Conservation (phyloP, 1,140 invertebrate species). For the Batillaria attramentaria region DNA sequence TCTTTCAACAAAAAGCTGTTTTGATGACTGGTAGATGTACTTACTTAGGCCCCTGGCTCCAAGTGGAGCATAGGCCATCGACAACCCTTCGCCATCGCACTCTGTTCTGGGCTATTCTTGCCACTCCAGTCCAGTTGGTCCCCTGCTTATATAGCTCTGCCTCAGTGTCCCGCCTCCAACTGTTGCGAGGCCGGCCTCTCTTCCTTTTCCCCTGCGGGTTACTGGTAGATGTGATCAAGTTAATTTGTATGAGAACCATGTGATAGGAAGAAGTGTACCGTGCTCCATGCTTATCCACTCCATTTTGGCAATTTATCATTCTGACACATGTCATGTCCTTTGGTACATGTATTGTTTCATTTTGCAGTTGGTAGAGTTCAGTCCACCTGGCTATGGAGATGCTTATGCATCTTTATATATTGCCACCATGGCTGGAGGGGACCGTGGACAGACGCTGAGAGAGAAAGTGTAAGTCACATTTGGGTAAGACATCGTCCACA, state of each 20-base stretch:
- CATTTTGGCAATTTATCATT: not conserved
- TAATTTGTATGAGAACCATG: not conserved
- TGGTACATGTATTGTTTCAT: not conserved
- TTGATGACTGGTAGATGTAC: not conserved
- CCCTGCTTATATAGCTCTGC: no score
- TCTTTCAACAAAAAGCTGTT: not conserved
- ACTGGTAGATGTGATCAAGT: not conserved
- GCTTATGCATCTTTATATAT: not conserved
- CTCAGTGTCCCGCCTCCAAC: no score
- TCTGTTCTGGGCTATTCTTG: no score
- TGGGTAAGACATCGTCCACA: no score
- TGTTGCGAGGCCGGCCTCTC: no score
- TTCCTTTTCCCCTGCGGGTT: not conserved
- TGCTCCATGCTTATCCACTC: not conserved
- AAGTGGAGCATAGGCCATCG: no score
- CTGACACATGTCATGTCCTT: not conserved
- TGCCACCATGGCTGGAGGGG: constrained; percentile 2
- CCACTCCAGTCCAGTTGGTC: no score
- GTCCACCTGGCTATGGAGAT: not conserved
- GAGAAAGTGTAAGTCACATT: no score
- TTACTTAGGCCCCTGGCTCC: no score
- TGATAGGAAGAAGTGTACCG: not conserved
- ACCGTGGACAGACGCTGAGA: no score
- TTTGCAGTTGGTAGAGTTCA: not conserved
- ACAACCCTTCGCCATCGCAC: no score